These are phyloP conservation scores for Spodoptera exigua DNA, from an alignment of 2,888 invertebrate genomes.

Conservation along the genomic window DNA sequence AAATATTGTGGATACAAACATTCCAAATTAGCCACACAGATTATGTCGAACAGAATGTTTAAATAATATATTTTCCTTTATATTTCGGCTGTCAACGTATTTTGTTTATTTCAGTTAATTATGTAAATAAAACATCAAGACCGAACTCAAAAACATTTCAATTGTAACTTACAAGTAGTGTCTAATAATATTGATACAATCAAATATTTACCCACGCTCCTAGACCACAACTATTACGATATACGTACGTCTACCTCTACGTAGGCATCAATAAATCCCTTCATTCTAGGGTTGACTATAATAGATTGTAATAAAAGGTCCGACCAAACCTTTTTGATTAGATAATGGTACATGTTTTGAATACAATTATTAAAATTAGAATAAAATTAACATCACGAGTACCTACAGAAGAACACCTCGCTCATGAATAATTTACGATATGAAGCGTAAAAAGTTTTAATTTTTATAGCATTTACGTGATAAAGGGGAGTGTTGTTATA, in stretches of 20 bases:
- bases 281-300: conserved; percentile 41
- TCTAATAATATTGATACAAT: conserved; percentile 57
- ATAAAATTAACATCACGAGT: conserved; percentile 76
- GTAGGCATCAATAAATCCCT: conserved; percentile 46
- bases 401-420: conserved; percentile 56
- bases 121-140: conserved; percentile 49
- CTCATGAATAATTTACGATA: conserved; percentile 73
- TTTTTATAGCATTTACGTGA: conserved; percentile 64
- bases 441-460: conserved; percentile 62
- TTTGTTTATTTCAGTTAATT: conserved; percentile 52
- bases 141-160: conserved; percentile 56
- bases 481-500: conserved; percentile 33
- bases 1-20: conserved; percentile 80
- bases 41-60: conserved; percentile 53
- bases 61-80: conserved; percentile 55
- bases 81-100: conserved; percentile 51
- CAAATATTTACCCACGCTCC: conserved; percentile 66
- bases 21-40: conserved; percentile 70
- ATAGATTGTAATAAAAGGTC: conserved; percentile 28
- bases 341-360: conserved; percentile 72
- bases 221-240: conserved; percentile 57
- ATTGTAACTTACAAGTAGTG: conserved; percentile 61
- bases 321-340: conserved; percentile 56
- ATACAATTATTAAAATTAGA: conserved; percentile 77
- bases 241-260: conserved; percentile 6